Evolutionary conservation across 1,140 invertebrate species (phyloP).

Genomic region (Paraescarpia echinospica): DNA sequence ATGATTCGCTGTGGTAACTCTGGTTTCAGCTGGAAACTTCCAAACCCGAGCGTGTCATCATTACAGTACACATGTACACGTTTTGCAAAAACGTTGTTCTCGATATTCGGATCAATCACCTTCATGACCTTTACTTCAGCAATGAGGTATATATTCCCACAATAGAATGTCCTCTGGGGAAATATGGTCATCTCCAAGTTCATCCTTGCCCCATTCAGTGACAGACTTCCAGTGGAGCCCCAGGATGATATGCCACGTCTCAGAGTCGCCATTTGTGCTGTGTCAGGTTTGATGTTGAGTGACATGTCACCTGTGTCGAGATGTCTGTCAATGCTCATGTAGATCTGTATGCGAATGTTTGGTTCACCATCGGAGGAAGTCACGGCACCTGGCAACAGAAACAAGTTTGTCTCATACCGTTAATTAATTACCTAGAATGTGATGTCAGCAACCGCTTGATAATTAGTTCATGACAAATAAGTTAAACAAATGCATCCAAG

Average conservation of each 20-base stretch:
- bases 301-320: not conserved
- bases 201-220: not conserved
- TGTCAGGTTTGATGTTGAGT: not conserved
- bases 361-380: not conserved
- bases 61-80: not conserved
- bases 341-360: not conserved
- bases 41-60: not conserved
- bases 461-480: not conserved
- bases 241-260: not conserved
- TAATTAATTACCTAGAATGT: not conserved
- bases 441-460: not conserved
- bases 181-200: not conserved
- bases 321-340: not conserved
- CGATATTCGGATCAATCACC: not conserved
- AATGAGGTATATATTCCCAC: not conserved
- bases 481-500: not conserved
- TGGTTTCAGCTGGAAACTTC: not conserved
- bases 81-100: not conserved
- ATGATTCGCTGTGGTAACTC: not conserved
- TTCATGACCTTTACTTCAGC: not conserved
- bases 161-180: not conserved
- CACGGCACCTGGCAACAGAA: not conserved
- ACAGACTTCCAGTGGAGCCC: not conserved
- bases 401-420: not conserved
- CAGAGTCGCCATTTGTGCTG: not conserved